phyloP scores from a whole-genome alignment of 2,888 invertebrate genomes.

The Drosophila peninsularis region DNA sequence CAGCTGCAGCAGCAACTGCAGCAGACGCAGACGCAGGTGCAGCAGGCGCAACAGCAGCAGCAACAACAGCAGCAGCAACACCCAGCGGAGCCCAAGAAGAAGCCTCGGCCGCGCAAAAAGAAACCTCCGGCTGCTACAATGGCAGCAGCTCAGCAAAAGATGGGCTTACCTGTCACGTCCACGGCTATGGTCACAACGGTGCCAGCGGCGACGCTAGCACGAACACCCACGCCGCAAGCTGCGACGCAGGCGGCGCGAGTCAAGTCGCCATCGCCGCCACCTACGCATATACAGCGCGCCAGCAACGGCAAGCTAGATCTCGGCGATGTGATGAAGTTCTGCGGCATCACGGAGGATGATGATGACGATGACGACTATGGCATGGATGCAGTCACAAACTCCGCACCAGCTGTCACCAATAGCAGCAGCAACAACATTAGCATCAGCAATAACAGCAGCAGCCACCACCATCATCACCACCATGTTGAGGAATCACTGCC shows the following conservation, averaged over 20 bases:
- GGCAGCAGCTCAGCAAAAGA: constrained; percentile 51
- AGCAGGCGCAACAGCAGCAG: constrained; percentile 63
- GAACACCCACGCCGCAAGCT: constrained; percentile 34
- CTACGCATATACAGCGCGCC: constrained; percentile 77
- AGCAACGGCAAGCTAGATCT: constrained; percentile 87
- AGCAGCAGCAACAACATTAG: constrained; percentile 36
- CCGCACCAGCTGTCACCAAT: constrained; percentile 25
- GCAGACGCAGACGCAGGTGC: constrained; percentile 73
- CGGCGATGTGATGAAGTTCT: constrained; percentile 90
- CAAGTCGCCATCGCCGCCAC: constrained; percentile 62
- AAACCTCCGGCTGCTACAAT: constrained; percentile 56
- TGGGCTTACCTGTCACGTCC: constrained; percentile 55
- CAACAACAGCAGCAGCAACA: constrained; percentile 54
- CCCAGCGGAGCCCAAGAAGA: constrained; percentile 71
- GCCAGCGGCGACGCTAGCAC: constrained; percentile 24
- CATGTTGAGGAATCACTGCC: constrained; percentile 40
- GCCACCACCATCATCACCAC: neutral
- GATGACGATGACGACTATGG: constrained; percentile 87
- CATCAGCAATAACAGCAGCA: constrained; percentile 6
- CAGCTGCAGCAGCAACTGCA: constrained; percentile 67
- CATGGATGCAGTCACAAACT: constrained; percentile 70
- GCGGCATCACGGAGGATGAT: constrained; percentile 89
- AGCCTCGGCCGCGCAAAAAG: constrained; percentile 78
- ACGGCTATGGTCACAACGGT: constrained; percentile 21
- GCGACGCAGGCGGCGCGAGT: constrained; percentile 13